Percentiles rank a stretch among this genome's conserved stretches.
phyloP scores from a whole-genome alignment of 2,797 vertebrate genomes.

The Periparus ater region DNA sequence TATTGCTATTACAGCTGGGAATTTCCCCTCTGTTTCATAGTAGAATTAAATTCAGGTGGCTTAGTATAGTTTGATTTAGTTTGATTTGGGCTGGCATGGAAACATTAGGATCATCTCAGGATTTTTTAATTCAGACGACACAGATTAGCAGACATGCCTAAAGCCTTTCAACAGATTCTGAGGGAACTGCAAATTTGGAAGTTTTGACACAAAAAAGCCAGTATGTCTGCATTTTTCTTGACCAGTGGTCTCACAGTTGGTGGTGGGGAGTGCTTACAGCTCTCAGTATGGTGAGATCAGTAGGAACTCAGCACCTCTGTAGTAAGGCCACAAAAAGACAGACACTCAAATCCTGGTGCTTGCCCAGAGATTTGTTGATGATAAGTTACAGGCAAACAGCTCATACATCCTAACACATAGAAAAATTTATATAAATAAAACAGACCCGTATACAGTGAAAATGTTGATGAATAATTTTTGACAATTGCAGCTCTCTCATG shows the following conservation, averaged over 20 bases:
- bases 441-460: background rate
- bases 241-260: background rate
- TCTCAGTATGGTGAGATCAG: background rate
- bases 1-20: background rate
- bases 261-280: background rate
- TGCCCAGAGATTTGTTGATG: slow-evolving; percentile 19
- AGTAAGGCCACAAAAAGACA: background rate
- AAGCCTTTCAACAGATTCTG: background rate
- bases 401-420: background rate
- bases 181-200: background rate
- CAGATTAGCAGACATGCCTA: background rate
- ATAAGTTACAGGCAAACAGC: slow-evolving; percentile 10
- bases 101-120: background rate
- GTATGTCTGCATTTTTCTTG: background rate
- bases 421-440: background rate
- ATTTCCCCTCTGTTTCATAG: background rate
- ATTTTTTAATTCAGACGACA: background rate
- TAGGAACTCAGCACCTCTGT: slow-evolving; percentile 3
- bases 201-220: background rate
- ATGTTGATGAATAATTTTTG: slow-evolving; percentile 19
- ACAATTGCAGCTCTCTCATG: background rate
- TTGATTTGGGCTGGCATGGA: background rate
- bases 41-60: background rate
- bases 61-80: background rate
- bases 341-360: background rate